A percentile compares a stretch with the other conserved stretches of the same genome.
phyloP scores from a whole-genome alignment of 2,797 vertebrate species.

The Smutsia gigantea region DNA sequence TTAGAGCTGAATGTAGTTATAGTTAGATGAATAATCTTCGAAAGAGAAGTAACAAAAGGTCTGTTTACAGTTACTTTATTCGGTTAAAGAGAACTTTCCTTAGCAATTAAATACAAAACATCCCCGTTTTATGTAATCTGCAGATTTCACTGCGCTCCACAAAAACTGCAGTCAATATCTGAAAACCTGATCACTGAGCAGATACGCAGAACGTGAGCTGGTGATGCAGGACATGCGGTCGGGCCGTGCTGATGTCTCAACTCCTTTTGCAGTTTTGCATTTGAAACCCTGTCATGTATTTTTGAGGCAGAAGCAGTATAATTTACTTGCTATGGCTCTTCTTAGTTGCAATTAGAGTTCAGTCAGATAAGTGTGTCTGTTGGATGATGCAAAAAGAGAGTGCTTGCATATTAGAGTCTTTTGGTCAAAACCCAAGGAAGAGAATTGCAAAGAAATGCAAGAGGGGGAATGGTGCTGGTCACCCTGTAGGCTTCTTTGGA shows the following conservation, averaged over 20 bases:
- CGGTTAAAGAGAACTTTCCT: slow-evolving; percentile 75
- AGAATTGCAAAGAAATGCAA: background rate
- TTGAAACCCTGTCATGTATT: slow-evolving; percentile 76
- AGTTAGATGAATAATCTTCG: slow-evolving; percentile 35
- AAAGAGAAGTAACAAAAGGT: slow-evolving; percentile 63
- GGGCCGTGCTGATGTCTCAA: slow-evolving; percentile 54
- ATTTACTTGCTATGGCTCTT: slow-evolving; percentile 63
- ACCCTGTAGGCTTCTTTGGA: background rate
- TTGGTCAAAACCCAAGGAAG: background rate
- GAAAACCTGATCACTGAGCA: slow-evolving; percentile 57
- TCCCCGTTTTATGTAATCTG: slow-evolving; percentile 70
- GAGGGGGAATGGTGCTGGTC: fast-evolving
- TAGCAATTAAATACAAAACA: slow-evolving; percentile 75
- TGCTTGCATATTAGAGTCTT: background rate
- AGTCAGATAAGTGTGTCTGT: slow-evolving; percentile 42
- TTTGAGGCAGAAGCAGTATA: slow-evolving; percentile 64
- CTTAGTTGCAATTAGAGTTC: slow-evolving; percentile 51
- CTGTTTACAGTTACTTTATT: slow-evolving; percentile 78
- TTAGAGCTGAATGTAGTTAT: slow-evolving; percentile 36
- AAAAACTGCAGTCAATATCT: slow-evolving; percentile 73
- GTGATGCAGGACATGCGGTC: slow-evolving; percentile 64
- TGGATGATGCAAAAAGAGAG: background rate
- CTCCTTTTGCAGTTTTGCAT: slow-evolving; percentile 71
- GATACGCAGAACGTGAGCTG: slow-evolving; percentile 64
- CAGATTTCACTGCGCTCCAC: slow-evolving; percentile 66